Evolutionary conservation across 2,113 vertebrate species (phyloP).

Genomic region (Zingel zingel): DNA sequence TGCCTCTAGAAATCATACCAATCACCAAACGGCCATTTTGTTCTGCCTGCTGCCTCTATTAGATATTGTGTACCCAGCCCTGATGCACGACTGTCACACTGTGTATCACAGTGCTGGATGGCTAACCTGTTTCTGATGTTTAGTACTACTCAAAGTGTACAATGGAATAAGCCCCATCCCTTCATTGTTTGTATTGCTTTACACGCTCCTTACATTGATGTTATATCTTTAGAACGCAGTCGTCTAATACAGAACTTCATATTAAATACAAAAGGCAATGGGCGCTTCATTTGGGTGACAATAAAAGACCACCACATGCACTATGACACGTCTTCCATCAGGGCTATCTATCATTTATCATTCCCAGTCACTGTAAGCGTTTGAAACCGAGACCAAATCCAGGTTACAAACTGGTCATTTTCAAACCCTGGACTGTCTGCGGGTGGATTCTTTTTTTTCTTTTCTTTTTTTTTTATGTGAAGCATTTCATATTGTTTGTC

Average conservation of each 20-base stretch:
- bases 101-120: background rate
- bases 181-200: too few species aligned
- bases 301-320: background rate
- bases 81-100: slow-evolving; percentile 26
- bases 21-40: slow-evolving; percentile 56
- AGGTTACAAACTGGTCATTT: background rate
- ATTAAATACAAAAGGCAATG: background rate
- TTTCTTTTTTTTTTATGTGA: background rate
- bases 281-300: background rate
- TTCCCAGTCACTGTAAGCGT: slow-evolving; percentile 21
- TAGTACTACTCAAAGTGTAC: background rate
- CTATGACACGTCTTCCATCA: slow-evolving; percentile 16
- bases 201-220: too few species aligned
- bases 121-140: background rate
- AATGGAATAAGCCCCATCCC: too few species aligned
- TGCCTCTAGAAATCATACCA: slow-evolving; percentile 56
- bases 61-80: slow-evolving; percentile 10
- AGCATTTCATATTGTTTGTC: background rate
- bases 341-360: slow-evolving; percentile 11
- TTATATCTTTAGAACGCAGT: too few species aligned
- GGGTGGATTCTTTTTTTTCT: background rate
- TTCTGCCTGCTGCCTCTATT: slow-evolving; percentile 47
- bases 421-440: background rate
- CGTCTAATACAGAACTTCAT: background rate
- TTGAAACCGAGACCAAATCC: slow-evolving; percentile 17